phyloP scores from a whole-genome alignment of 2,113 vertebrate genomes.

The Caranx melampygus region DNA sequence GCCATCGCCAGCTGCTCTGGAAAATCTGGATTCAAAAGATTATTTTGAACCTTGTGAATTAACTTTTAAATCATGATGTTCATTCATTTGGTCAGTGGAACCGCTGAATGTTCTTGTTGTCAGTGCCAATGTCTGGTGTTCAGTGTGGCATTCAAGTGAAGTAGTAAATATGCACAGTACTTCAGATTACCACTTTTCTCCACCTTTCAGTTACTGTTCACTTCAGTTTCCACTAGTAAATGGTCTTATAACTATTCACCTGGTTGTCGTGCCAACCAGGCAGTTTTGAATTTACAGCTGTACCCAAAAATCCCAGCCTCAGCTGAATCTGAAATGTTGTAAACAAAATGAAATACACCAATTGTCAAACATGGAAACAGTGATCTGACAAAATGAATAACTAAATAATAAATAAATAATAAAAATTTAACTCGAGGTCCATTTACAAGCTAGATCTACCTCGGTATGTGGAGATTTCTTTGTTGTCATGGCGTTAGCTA shows the following conservation, averaged over 20 bases:
- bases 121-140: constrained; percentile 23
- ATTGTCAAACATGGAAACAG: background rate
- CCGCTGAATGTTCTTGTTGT: constrained; percentile 34
- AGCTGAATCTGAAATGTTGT: constrained; percentile 1
- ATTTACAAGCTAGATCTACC: background rate
- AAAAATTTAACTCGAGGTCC: background rate
- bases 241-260: background rate
- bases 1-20: background rate
- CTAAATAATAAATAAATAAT: background rate
- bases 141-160: constrained; percentile 32
- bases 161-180: background rate
- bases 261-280: background rate
- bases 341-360: background rate
- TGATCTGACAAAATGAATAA: background rate
- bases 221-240: background rate
- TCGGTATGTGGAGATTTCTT: background rate
- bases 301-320: background rate
- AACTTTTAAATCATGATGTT: constrained; percentile 33
- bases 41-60: constrained; percentile 40
- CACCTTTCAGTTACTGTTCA: background rate
- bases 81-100: constrained; percentile 52
- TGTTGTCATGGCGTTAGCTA: background rate
- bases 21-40: constrained; percentile 31
- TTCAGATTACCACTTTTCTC: background rate
- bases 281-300: background rate